Conservation (phyloP, 2,113 vertebrate species). For the Pomatorhinus ruficollis region DNA sequence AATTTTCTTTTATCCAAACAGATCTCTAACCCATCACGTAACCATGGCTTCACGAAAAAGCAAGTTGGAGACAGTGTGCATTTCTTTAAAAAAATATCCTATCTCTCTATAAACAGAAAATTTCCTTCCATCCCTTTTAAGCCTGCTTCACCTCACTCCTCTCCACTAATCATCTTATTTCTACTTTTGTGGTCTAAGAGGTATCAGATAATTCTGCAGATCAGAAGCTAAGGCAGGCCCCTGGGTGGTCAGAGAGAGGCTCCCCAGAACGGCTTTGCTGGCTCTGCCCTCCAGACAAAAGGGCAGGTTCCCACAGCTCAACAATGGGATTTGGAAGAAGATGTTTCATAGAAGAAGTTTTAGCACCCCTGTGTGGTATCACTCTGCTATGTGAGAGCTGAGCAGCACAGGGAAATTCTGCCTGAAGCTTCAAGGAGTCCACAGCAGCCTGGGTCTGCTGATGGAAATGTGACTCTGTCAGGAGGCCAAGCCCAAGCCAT, state of each 20-base stretch:
- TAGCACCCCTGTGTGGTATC: conserved; percentile 87
- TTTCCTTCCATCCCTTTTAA: neutral
- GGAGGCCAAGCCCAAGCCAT: neutral
- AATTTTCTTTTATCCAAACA: neutral
- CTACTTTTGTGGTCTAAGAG: neutral
- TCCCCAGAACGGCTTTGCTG: neutral
- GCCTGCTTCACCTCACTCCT: neutral
- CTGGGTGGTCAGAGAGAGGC: neutral
- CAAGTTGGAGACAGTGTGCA: fast-evolving
- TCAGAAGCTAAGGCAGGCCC: neutral
- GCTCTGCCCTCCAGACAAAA: neutral
- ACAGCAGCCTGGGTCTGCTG: neutral
- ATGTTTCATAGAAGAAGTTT: conserved; percentile 78
- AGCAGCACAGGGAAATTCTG: neutral
- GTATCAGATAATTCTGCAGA: neutral
- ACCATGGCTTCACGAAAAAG: neutral
- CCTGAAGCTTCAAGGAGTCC: neutral
- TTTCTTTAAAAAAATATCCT: neutral
- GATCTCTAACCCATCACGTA: neutral
- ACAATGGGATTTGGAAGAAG: neutral
- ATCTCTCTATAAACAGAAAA: neutral
- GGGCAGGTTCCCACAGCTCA: neutral
- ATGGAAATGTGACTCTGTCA: neutral
- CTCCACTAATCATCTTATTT: neutral
- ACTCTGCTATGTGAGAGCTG: conserved; percentile 65